phyloP scores from a whole-genome alignment of 1,140 invertebrate genomes.

The Drosophila virilis region DNA sequence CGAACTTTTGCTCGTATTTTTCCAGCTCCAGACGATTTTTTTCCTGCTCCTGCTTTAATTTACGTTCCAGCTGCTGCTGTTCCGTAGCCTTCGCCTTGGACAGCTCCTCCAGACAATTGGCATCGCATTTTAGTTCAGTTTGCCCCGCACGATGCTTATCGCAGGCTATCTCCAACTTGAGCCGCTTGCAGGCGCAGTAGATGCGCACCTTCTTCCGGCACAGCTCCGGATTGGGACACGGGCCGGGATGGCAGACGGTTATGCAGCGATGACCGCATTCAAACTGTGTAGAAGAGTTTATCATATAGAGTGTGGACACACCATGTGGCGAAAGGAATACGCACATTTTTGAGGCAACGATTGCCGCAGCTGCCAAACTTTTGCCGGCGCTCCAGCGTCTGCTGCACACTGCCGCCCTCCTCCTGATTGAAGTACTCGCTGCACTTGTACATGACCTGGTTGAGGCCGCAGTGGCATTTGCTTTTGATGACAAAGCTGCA shows the following conservation, averaged over 20 bases:
- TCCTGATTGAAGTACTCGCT: conserved; percentile 86
- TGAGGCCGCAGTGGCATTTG: conserved; percentile 92
- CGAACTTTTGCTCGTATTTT: conserved; percentile 90
- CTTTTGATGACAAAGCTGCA: conserved; percentile 90
- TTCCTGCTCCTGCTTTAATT: conserved; percentile 87
- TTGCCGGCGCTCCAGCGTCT: conserved; percentile 70
- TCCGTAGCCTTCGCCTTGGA: conserved; percentile 85
- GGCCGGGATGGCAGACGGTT: conserved; percentile 90
- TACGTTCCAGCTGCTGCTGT: conserved; percentile 86
- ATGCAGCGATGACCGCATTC: conserved; percentile 91
- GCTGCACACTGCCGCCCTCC: conserved; percentile 84
- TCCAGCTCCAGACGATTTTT: conserved; percentile 89
- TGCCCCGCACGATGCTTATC: conserved; percentile 86
- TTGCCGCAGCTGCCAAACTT: conserved; percentile 85
- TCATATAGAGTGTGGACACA: too few species aligned
- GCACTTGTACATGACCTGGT: conserved; percentile 90
- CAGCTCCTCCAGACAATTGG: conserved; percentile 86
- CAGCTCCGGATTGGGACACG: conserved; percentile 87
- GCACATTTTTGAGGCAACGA: conserved; percentile 93
- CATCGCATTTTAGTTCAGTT: conserved; percentile 87
- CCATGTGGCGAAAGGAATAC: conserved; percentile 34
- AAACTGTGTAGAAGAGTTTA: conserved; percentile 83
- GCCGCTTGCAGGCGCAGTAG: conserved; percentile 89
- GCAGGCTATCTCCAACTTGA: conserved; percentile 91
- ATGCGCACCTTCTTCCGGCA: conserved; percentile 93